phyloP scores from a whole-genome alignment of 2,797 vertebrate genomes.

The Muscicapa comitata region DNA sequence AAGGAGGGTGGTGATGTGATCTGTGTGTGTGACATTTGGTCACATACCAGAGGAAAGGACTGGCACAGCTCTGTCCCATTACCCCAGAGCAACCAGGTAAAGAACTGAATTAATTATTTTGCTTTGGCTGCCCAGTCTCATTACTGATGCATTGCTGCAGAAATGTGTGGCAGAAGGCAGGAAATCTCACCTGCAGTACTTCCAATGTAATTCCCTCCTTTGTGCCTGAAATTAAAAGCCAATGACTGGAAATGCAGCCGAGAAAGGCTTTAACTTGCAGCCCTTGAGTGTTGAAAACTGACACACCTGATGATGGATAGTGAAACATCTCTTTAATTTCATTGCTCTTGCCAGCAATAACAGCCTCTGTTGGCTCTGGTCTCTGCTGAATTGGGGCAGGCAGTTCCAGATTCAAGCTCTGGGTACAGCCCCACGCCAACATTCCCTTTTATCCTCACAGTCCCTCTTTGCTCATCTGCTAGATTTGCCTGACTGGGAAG shows the following conservation, averaged over 20 bases:
- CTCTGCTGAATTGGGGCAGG: neutral
- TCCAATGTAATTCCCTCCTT: neutral
- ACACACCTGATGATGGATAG: conserved; percentile 37
- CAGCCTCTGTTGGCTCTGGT: neutral
- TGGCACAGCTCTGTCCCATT: neutral
- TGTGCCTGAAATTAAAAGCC: neutral
- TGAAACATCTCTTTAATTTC: conserved; percentile 22
- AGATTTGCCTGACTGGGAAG: neutral
- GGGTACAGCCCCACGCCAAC: fast-evolving
- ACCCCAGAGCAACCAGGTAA: neutral
- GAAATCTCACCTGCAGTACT: neutral
- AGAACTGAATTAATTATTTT: neutral
- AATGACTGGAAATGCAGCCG: neutral
- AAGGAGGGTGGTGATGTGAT: neutral
- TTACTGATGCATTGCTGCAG: neutral
- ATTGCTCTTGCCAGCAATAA: neutral
- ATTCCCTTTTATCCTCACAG: fast-evolving
- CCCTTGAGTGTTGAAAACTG: neutral
- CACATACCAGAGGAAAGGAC: neutral
- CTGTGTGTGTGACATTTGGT: neutral
- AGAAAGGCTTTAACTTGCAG: conserved; percentile 8
- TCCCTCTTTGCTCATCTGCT: neutral
- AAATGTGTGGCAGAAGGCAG: neutral
- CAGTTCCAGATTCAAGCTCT: neutral
- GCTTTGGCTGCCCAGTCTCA: neutral